Percentiles rank a stretch among this genome's conserved stretches.
Evolutionary conservation across 2,113 vertebrate genomes (phyloP).

Genomic region (Calidris pugnax): DNA sequence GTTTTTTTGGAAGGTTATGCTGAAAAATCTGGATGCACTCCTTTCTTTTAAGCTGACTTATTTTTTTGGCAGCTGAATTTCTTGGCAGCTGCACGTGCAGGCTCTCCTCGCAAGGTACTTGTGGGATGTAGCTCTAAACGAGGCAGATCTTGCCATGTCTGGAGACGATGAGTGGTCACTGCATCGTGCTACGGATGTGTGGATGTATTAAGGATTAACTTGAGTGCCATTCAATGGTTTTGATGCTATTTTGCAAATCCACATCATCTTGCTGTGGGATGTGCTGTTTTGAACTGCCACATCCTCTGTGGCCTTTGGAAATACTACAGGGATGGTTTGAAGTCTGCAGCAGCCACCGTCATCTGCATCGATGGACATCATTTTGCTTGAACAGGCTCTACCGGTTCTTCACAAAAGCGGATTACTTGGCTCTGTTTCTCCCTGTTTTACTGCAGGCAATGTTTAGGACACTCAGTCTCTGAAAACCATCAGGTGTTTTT

Average conservation of each 20-base stretch:
- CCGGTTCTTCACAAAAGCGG: neutral
- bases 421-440: neutral
- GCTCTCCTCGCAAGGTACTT: neutral
- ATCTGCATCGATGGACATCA: rapidly evolving
- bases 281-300: neutral
- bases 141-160: neutral
- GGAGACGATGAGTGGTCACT: neutral
- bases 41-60: neutral
- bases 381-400: neutral
- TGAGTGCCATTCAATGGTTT: neutral
- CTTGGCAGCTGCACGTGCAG: neutral
- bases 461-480: neutral
- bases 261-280: too few species aligned
- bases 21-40: neutral
- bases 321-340: neutral
- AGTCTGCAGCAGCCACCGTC: neutral
- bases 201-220: neutral
- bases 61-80: neutral
- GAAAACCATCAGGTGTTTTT: neutral
- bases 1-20: neutral
- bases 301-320: neutral
- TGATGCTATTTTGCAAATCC: neutral
- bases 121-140: neutral
- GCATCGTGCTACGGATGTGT: rapidly evolving
- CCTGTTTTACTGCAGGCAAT: neutral